Conservation (phyloP, 2,797 vertebrate species). For the Microhierax caerulescens region DNA sequence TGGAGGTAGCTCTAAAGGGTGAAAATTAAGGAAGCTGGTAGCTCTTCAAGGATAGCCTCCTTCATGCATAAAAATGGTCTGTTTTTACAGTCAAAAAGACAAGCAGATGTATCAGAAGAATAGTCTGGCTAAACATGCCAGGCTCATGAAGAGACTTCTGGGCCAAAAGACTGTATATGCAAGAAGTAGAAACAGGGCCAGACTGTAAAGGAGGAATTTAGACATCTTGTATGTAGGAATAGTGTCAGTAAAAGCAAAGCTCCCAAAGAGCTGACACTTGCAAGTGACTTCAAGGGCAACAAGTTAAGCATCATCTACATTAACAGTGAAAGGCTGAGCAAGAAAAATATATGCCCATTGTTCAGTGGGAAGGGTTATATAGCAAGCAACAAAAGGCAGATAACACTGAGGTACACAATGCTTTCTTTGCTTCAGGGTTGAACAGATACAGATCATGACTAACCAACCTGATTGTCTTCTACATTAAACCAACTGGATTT, state of each 20-base stretch:
- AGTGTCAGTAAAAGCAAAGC: not conserved
- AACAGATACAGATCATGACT: not conserved
- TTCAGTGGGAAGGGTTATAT: not conserved
- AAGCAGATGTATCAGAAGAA: not conserved
- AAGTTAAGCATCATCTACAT: not conserved
- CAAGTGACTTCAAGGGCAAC: not conserved
- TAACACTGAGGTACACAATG: not conserved
- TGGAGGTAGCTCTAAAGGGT: not conserved
- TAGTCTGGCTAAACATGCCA: not conserved
- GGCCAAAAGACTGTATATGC: not conserved
- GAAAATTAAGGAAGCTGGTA: not conserved
- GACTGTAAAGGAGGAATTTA: not conserved
- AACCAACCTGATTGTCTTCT: no score
- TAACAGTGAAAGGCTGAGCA: not conserved
- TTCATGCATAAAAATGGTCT: not conserved
- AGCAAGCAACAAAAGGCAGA: not conserved
- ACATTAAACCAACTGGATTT: not conserved
- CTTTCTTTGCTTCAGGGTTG: not conserved
- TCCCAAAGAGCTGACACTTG: not conserved
- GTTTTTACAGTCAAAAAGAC: not conserved
- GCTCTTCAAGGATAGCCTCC: not conserved
- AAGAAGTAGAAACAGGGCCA: not conserved
- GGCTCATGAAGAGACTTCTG: not conserved
- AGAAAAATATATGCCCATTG: not conserved
- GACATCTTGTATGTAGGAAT: not conserved